These are phyloP conservation scores for Axis porcinus DNA, from an alignment of 2,113 vertebrate species.

Conservation along the genomic window DNA sequence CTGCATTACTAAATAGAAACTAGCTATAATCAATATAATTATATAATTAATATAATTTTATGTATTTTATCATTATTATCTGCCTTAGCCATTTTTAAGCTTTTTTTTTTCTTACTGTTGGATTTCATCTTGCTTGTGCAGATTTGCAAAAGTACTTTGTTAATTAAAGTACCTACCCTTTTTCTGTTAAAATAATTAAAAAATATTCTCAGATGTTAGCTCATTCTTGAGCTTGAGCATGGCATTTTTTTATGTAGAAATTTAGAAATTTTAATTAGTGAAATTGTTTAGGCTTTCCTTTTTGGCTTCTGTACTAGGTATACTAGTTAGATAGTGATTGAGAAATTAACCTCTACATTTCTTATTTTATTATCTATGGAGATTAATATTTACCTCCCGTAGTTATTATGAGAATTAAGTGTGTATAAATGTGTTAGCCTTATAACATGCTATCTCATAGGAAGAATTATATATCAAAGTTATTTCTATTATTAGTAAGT, in stretches of 20 bases:
- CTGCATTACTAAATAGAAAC: neutral
- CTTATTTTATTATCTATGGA: neutral
- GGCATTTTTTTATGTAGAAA: neutral
- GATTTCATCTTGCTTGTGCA: neutral
- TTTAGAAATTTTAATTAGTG: neutral
- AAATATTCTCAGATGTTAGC: neutral
- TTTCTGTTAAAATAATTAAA: neutral
- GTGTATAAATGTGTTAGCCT: neutral
- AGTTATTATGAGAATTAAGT: neutral
- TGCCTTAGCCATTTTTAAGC: neutral
- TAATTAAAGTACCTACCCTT: neutral
- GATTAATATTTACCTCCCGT: neutral
- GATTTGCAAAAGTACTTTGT: neutral
- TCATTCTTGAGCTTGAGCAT: neutral
- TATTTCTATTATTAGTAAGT: neutral
- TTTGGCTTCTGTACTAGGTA: neutral
- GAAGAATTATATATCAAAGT: neutral
- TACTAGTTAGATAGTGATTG: neutral
- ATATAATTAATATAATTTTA: neutral
- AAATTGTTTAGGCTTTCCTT: neutral
- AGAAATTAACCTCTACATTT: neutral
- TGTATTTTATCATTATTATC: neutral
- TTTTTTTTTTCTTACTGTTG: neutral
- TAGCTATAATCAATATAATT: neutral
- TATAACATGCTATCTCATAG: neutral